These are phyloP conservation scores for Hypocryptadius cinnamomeus DNA, from an alignment of 2,113 vertebrate species.

Conservation along the genomic window DNA sequence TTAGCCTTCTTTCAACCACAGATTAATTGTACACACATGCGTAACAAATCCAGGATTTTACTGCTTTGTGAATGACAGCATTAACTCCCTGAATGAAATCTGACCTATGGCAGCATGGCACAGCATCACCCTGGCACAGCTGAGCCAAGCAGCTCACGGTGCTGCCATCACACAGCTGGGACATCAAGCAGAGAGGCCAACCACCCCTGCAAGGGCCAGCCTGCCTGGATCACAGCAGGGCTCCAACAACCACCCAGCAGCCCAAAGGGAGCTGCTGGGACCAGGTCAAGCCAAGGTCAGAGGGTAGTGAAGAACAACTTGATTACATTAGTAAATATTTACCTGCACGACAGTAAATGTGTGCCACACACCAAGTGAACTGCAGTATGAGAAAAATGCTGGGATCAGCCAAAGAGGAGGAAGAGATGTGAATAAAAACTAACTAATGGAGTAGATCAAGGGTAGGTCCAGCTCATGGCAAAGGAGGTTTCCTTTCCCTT, in stretches of 20 bases:
- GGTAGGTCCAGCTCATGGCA: background rate
- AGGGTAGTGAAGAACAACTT: background rate
- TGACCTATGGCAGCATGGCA: background rate
- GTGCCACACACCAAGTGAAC: background rate
- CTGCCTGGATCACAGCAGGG: background rate
- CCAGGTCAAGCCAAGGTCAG: background rate
- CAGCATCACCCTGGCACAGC: background rate
- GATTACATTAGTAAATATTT: conserved; percentile 41
- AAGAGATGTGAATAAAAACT: background rate
- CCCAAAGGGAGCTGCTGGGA: background rate
- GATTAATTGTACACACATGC: background rate
- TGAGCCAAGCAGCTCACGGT: background rate
- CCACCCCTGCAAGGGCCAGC: background rate
- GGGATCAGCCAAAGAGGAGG: background rate
- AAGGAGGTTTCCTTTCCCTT: background rate
- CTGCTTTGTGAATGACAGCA: background rate
- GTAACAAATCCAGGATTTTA: background rate
- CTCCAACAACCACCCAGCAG: background rate
- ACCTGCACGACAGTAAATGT: background rate
- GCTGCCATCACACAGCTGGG: background rate
- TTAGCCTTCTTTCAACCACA: background rate
- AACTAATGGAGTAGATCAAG: background rate
- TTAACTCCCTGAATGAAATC: background rate
- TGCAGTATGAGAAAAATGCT: conserved; percentile 10
- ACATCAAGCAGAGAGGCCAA: background rate